phyloP scores from a whole-genome alignment of 2,113 vertebrate species.

The Vireo altiloquus region DNA sequence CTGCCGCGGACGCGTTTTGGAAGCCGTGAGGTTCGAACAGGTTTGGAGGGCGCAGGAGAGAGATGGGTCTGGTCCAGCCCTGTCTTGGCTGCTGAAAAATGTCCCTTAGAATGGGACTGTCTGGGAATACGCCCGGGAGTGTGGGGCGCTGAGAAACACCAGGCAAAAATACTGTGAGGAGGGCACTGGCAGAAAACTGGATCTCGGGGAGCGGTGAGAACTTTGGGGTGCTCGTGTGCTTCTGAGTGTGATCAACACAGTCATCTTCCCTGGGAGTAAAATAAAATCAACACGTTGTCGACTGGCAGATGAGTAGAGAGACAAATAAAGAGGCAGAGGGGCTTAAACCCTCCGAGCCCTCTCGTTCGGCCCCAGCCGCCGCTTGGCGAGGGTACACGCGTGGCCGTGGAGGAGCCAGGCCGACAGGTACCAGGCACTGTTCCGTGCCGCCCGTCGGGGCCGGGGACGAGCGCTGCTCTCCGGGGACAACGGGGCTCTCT shows the following conservation, averaged over 20 bases:
- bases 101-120: background rate
- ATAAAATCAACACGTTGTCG: background rate
- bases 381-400: background rate
- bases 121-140: background rate
- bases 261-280: background rate
- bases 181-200: no score
- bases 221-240: background rate
- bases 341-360: background rate
- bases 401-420: background rate
- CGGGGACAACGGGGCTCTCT: background rate
- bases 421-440: background rate
- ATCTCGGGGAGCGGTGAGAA: background rate
- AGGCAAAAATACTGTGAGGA: background rate
- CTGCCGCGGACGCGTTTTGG: background rate
- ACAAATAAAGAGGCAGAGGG: background rate
- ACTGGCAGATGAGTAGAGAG: background rate
- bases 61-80: background rate
- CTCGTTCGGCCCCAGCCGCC: background rate
- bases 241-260: no score
- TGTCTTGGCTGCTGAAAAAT: background rate
- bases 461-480: background rate
- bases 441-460: background rate
- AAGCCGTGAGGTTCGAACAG: background rate
- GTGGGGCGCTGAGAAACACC: background rate
- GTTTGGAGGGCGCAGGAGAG: background rate